Evolutionary conservation across 2,113 vertebrate genomes (phyloP).

Genomic region (Aythya baeri): DNA sequence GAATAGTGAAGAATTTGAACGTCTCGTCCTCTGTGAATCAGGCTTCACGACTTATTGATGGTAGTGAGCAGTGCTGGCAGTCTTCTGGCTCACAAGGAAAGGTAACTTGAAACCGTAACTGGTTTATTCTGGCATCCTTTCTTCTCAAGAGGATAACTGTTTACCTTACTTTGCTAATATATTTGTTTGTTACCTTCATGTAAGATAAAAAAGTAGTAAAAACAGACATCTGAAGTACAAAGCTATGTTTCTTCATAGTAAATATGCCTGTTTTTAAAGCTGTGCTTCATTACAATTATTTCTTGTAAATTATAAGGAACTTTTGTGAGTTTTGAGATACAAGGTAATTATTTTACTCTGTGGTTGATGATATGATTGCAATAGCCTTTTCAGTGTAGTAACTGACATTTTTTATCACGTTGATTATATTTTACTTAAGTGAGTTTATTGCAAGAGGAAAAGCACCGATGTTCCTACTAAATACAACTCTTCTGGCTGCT

Average conservation of each 20-base stretch:
- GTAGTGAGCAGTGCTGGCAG: conserved; percentile 96
- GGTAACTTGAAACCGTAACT: conserved; percentile 64
- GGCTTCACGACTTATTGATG: conserved; percentile 91
- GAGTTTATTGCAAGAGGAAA: neutral
- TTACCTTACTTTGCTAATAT: neutral
- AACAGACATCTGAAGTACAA: neutral
- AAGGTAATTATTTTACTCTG: neutral
- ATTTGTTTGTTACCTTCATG: neutral
- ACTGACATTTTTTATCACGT: neutral
- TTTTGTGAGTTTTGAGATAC: neutral
- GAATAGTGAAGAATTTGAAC: conserved; percentile 92
- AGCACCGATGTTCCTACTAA: neutral
- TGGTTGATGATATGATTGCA: neutral
- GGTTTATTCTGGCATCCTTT: neutral
- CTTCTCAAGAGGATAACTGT: neutral
- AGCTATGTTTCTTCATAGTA: neutral
- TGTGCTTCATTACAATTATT: neutral
- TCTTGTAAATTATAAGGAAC: neutral
- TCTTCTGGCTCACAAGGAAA: conserved; percentile 98
- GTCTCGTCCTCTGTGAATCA: conserved; percentile 96
- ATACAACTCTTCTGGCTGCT: neutral
- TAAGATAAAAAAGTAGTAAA: neutral
- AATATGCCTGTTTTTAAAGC: neutral
- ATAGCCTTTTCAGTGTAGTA: neutral
- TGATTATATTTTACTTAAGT: neutral